Evolutionary conservation across 2,888 invertebrate genomes (phyloP).

Genomic region (Artemia sp.): DNA sequence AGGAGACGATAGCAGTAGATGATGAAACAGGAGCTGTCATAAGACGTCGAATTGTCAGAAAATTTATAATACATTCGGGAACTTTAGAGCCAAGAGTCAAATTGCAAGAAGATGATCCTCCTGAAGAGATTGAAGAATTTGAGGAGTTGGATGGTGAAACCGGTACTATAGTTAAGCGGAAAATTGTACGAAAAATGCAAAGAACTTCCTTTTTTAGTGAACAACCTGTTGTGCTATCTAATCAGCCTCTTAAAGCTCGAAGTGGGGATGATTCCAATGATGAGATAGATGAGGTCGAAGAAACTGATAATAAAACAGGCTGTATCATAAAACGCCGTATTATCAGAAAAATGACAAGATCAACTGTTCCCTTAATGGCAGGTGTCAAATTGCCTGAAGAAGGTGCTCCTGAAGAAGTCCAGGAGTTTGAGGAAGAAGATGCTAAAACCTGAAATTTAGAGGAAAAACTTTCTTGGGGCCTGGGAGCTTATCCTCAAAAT

Average conservation of each 20-base stretch:
- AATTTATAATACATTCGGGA: not conserved
- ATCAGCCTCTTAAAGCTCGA: too few species aligned
- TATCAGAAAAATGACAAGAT: not conserved
- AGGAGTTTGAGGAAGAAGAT: not conserved
- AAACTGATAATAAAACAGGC: constrained; percentile 2
- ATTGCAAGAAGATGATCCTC: not conserved
- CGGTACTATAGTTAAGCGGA: not conserved
- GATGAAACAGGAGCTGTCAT: not conserved
- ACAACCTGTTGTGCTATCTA: too few species aligned
- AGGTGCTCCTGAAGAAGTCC: not conserved
- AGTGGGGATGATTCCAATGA: not conserved
- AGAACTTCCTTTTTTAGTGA: too few species aligned
- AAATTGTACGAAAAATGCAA: not conserved
- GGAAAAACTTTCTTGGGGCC: too few species aligned
- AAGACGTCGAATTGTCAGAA: not conserved
- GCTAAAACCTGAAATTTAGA: too few species aligned
- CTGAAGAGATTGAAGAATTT: not conserved
- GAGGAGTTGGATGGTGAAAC: not conserved
- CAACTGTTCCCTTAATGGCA: not conserved
- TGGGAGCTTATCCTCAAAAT: too few species aligned
- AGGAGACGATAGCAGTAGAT: not conserved
- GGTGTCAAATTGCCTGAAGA: not conserved
- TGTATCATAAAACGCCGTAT: not conserved
- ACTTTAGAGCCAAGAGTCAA: too few species aligned
- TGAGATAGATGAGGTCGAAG: not conserved